These are phyloP conservation scores for Acomys russatus DNA, from an alignment of 2,797 vertebrate genomes.

Conservation along the genomic window DNA sequence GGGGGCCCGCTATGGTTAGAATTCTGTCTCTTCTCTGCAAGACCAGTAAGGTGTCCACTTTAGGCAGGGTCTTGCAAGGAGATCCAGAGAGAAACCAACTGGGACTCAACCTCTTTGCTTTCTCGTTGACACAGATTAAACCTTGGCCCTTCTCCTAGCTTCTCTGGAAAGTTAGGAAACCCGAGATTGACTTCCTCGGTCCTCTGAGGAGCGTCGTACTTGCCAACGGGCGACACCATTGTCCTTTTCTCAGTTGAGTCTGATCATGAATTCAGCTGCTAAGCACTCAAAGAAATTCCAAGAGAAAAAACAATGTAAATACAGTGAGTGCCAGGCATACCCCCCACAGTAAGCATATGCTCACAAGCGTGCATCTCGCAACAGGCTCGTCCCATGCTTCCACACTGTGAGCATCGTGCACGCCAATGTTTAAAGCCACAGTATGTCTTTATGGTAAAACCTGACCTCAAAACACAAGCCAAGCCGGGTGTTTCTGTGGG, in stretches of 20 bases:
- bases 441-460: constrained; percentile 36
- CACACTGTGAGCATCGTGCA: neutral
- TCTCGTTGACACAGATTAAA: neutral
- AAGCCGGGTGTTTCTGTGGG: neutral
- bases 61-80: accelerated
- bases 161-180: neutral
- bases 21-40: neutral
- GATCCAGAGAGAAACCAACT: neutral
- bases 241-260: neutral
- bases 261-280: neutral
- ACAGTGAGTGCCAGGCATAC: neutral
- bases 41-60: too few relatives aligned
- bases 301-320: neutral
- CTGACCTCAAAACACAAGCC: constrained; percentile 56
- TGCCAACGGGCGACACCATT: neutral
- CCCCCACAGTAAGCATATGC: neutral
- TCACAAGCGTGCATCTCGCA: neutral
- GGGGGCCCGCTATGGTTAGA: accelerated
- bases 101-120: neutral
- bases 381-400: neutral
- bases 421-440: neutral
- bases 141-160: too few relatives aligned
- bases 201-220: neutral
- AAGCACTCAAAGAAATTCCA: constrained; percentile 4
- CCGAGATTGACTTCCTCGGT: neutral